Percentiles rank a stretch among this genome's conserved stretches.
Evolutionary conservation across 2,888 invertebrate genomes (phyloP).

Genomic region (Epistrophella euchroma): DNA sequence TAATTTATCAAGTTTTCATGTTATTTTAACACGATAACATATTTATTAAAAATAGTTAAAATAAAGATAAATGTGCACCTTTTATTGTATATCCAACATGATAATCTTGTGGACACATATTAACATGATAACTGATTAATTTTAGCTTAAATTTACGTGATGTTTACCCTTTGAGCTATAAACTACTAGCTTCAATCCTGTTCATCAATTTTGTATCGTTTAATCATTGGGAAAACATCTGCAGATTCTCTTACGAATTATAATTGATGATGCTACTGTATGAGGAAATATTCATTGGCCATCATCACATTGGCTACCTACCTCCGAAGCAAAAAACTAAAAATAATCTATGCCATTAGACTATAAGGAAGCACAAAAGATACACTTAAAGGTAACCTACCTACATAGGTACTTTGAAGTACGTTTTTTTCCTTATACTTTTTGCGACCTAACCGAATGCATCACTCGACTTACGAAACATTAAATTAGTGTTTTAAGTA

Average conservation of each 20-base stretch:
- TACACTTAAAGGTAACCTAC: constrained; percentile 13
- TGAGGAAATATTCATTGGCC: neutral
- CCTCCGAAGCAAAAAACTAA: neutral
- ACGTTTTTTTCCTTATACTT: neutral
- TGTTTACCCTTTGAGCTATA: too few relatives aligned
- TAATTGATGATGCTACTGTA: constrained; percentile 1
- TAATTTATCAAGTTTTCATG: too few relatives aligned
- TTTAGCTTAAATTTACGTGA: too few relatives aligned
- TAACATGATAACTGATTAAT: too few relatives aligned
- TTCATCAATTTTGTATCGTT: neutral
- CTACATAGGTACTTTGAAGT: neutral
- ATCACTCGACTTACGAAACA: constrained; percentile 36
- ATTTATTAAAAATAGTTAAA: too few relatives aligned
- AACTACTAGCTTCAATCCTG: neutral
- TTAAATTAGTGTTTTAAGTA: constrained; percentile 51
- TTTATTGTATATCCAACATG: too few relatives aligned
- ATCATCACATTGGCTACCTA: neutral
- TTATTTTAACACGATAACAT: too few relatives aligned
- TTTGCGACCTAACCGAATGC: neutral
- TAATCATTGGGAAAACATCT: neutral
- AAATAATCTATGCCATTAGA: neutral
- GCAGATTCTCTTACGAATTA: constrained; percentile 2
- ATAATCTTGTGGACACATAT: too few relatives aligned
- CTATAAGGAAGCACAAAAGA: neutral
- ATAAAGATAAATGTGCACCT: too few relatives aligned